phyloP scores from a whole-genome alignment of 2,888 invertebrate genomes.

The Cerastis rubricosa region DNA sequence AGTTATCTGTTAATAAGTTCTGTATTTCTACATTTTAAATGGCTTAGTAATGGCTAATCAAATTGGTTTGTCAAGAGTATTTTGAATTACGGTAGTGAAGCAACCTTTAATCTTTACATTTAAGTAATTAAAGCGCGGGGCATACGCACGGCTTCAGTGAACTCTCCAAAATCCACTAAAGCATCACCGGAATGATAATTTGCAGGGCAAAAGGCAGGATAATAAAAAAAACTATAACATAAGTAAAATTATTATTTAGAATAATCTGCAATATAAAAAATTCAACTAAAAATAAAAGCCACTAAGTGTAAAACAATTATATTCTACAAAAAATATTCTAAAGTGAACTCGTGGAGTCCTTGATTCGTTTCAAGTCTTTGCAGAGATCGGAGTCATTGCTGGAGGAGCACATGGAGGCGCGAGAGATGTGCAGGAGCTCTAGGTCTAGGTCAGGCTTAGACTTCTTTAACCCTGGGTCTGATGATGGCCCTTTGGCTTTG shows the following conservation, averaged over 20 bases:
- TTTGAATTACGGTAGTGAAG: conserved; percentile 1
- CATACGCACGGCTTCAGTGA: conserved; percentile 2
- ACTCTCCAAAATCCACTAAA: background rate
- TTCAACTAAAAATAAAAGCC: conserved; percentile 10
- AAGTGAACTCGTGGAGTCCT: conserved; percentile 80
- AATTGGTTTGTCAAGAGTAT: too few relatives aligned
- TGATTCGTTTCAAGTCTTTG: conserved; percentile 67
- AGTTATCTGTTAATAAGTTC: too few relatives aligned
- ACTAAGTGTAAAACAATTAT: conserved; percentile 21
- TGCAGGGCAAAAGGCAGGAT: too few relatives aligned
- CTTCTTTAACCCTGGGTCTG: conserved; percentile 78
- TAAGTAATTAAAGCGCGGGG: background rate
- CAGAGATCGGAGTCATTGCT: conserved; percentile 75
- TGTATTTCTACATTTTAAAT: too few relatives aligned
- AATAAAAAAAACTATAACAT: background rate
- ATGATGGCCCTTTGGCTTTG: conserved; percentile 75
- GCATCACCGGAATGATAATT: conserved; percentile 6
- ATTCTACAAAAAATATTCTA: conserved; percentile 65
- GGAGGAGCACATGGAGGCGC: conserved; percentile 78
- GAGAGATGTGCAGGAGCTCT: conserved; percentile 83
- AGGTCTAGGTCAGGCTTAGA: conserved; percentile 72
- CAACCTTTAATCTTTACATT: background rate
- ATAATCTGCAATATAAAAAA: too few relatives aligned
- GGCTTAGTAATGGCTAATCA: too few relatives aligned
- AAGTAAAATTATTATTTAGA: too few relatives aligned